Percentiles rank a stretch among this genome's conserved stretches.
Conservation (phyloP, 2,113 vertebrate species). For the Athene cunicularia region DNA sequence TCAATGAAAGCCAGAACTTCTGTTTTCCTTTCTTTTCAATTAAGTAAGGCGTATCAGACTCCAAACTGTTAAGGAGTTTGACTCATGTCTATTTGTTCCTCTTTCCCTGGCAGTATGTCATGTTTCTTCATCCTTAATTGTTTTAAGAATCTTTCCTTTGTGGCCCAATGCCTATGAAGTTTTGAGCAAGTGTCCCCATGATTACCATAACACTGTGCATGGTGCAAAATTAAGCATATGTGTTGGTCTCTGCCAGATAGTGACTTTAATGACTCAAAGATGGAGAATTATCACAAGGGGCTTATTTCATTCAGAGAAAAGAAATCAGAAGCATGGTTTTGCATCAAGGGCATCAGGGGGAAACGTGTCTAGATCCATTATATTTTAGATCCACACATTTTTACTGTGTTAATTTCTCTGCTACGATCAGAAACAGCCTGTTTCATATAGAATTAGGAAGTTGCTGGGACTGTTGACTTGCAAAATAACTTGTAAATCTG, state of each 20-base stretch:
- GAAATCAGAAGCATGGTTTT: background rate
- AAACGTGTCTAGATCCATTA: background rate
- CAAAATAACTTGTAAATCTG: background rate
- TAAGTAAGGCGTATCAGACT: background rate
- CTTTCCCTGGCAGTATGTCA: background rate
- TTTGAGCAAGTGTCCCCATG: background rate
- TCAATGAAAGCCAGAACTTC: background rate
- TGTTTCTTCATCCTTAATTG: background rate
- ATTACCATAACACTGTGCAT: rapidly evolving
- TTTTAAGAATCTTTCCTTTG: background rate
- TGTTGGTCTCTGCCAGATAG: rapidly evolving
- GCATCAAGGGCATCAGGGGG: background rate
- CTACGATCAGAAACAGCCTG: background rate
- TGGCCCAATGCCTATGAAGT: background rate
- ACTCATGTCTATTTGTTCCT: background rate
- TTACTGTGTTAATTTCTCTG: background rate
- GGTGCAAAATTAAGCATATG: background rate
- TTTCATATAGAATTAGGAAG: background rate
- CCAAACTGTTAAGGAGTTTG: background rate
- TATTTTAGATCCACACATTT: background rate
- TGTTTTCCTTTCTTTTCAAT: background rate
- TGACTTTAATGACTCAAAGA: background rate
- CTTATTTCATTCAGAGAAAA: background rate
- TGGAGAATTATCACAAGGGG: background rate
- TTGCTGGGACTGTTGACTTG: background rate